Percentiles rank a stretch among this genome's conserved stretches.
Conservation (phyloP, 2,113 vertebrate genomes). For the Prolemur simus region DNA sequence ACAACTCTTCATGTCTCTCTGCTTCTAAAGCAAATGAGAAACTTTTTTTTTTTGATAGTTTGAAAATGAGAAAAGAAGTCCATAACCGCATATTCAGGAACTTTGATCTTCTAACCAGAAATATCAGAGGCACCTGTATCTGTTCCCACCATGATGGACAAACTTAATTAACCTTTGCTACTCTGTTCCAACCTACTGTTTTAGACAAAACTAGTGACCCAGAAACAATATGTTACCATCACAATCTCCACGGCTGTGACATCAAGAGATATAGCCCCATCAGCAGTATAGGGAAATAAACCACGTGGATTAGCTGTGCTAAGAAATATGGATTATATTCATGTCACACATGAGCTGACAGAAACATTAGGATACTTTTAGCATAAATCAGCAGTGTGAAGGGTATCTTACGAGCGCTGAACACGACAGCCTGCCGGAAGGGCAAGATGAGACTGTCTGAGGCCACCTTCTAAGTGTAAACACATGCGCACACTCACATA, state of each 20-base stretch:
- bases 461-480: conserved; percentile 37
- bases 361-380: conserved; percentile 95
- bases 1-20: not conserved
- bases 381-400: conserved; percentile 91
- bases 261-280: conserved; percentile 89
- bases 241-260: conserved; percentile 85
- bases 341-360: conserved; percentile 90
- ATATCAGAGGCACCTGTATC: conserved; percentile 84
- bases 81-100: conserved; percentile 64
- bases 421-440: conserved; percentile 75
- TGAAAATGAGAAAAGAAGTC: conserved; percentile 47
- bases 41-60: conserved; percentile 35
- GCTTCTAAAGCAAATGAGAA: conserved; percentile 55
- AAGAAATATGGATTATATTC: conserved; percentile 95
- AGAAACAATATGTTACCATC: conserved; percentile 94
- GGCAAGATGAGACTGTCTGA: conserved; percentile 65
- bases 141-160: conserved; percentile 90
- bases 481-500: not conserved
- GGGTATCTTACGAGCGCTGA: conserved; percentile 83
- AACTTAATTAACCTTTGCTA: conserved; percentile 99
- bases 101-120: conserved; percentile 82
- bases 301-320: conserved; percentile 86
- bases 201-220: conserved; percentile 94
- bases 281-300: conserved; percentile 87
- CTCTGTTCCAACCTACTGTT: conserved; percentile 91